These are phyloP conservation scores for Pseudochirops corinnae DNA, from an alignment of 2,797 vertebrate genomes.

Conservation along the genomic window DNA sequence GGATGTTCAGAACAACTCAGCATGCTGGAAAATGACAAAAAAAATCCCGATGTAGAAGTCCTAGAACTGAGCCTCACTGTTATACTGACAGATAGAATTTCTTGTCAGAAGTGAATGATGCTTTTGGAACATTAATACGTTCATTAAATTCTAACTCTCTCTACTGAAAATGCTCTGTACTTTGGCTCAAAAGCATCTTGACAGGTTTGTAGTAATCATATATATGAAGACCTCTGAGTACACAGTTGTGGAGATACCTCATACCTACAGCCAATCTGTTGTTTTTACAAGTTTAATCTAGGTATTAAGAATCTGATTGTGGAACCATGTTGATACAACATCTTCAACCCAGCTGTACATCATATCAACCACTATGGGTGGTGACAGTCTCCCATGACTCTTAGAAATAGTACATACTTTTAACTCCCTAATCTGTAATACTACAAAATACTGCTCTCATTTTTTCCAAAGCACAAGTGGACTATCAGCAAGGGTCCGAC, in stretches of 20 bases:
- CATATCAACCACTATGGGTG: slow-evolving; percentile 90
- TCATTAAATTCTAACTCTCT: slow-evolving; percentile 78
- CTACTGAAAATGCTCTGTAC: slow-evolving; percentile 54
- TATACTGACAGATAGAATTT: slow-evolving; percentile 64
- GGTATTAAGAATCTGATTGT: slow-evolving; percentile 86
- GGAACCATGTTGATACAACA: slow-evolving; percentile 89
- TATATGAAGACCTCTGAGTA: slow-evolving; percentile 57
- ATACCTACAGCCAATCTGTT: slow-evolving; percentile 83
- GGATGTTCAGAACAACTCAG: slow-evolving; percentile 45
- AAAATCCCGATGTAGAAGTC: slow-evolving; percentile 59
- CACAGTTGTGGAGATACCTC: slow-evolving; percentile 77
- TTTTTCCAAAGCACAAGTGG: slow-evolving; percentile 89
- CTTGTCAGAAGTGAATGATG: slow-evolving; percentile 62
- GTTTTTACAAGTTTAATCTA: slow-evolving; percentile 88
- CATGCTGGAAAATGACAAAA: slow-evolving; percentile 51
- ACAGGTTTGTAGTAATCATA: slow-evolving; percentile 41
- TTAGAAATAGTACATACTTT: slow-evolving; percentile 85
- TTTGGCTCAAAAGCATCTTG: slow-evolving; percentile 33
- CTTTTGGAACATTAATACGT: slow-evolving; percentile 73
- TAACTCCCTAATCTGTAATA: slow-evolving; percentile 86
- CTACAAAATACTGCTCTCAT: slow-evolving; percentile 85
- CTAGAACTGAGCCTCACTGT: slow-evolving; percentile 42
- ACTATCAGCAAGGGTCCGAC: slow-evolving; percentile 97
- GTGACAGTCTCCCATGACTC: slow-evolving; percentile 87
- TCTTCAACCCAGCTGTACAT: slow-evolving; percentile 89